Evolutionary conservation across 2,797 vertebrate genomes (phyloP), one percentile per base, ranked within the genome.

Genomic region (Huso huso): DNA sequence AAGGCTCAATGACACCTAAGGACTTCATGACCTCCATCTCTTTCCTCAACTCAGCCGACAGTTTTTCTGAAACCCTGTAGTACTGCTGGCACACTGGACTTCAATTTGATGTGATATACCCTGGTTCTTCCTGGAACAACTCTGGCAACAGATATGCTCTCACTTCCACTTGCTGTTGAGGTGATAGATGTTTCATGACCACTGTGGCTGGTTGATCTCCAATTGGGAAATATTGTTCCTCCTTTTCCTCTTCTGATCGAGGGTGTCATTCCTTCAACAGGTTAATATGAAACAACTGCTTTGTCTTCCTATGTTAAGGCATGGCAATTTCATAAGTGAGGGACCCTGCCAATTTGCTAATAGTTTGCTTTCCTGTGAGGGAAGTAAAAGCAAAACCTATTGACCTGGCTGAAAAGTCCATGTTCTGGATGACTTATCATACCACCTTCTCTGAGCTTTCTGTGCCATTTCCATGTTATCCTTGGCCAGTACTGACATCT

Each of bases 1-100:
- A 77, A 4, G 48, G 7, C n/a, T 72, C 13, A 48, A 69, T 69
- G 2, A 74, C 65, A 4, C 6, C 68, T 5, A 72, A 8, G 3
- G 65, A 63, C 48, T 63, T 7, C 74, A 76, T 73, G 1, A 55
- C 37, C 1, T 72, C n/a, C 1, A 77, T 49, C 8, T 75, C 58
- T 2, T 69, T 49, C 10, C 62, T 69, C 9, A 78, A 53, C 0
- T 48, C 18, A 4, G 48, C 3, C 9, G 67, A 10, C 10, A 76
- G 58, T 0, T 49, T 1, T 10, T 70, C 62, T 2, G 66, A 63
- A 6, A 71, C 68, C 6, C 62, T 7, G 11, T 64, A 72, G 9
- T 66, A 73, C 12, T 64, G 12, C 7, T 18, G 37, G n/a, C 48
- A 62, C 4, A 66, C 49, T 2, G 15, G 15, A 7, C n/a, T 49